Base-by-base conservation (phyloP, 2,113 vertebrate species). In the Deroptyus accipitrinus region DNA sequence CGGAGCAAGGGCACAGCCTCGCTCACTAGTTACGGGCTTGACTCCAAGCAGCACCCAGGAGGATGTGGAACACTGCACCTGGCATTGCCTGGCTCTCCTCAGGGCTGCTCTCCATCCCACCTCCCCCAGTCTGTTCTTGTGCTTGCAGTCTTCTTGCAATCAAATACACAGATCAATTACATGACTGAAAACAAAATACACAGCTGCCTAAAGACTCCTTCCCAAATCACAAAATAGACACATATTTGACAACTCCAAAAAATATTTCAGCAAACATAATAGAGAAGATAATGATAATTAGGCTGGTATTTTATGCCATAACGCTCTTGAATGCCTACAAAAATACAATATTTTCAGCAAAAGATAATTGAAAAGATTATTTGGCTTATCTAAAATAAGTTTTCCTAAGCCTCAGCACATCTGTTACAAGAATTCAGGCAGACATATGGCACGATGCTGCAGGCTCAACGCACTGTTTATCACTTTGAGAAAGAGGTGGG, bases 321-420 rank as follows among this genome's bases (percentile, higher is more conserved):
- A 92, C 7, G 3, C 67, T 88, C 85, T 93, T 81, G 80, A 96
- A 95, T 95, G 93, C 78, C 61, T 42, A 75, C 37, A 88, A 83
- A 97, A 96, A 96, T 76, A 90, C 91, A 96, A 87, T 96, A 95
- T 97, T 97, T 97, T 94, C 94, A 91, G 94, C 81, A 70, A 87
- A 95, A 93, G 91, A 97, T 96, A 96, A 97, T 83, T 96, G 94
- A 96, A 97, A 95, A 97, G 94, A 96, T 97, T 97, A 96, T 97
- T 97, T 94, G 80, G 87, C 95, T 97, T 97, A 97, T 97, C 96
- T 97, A 93, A 97, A 97, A 95, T 95, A 97, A 94, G 67, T 95
- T 96, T 87, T 80, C 12, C 86, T 80, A 78, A 93, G 91, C 76
- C 91, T 96, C 94, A 80, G 92, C 91, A 97, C 85, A 96, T 96